Percentiles rank a stretch among this genome's conserved stretches.
These are phyloP conservation scores for Proterorhinus semilunaris DNA, from an alignment of 2,113 vertebrate genomes.

Conservation along the genomic window DNA sequence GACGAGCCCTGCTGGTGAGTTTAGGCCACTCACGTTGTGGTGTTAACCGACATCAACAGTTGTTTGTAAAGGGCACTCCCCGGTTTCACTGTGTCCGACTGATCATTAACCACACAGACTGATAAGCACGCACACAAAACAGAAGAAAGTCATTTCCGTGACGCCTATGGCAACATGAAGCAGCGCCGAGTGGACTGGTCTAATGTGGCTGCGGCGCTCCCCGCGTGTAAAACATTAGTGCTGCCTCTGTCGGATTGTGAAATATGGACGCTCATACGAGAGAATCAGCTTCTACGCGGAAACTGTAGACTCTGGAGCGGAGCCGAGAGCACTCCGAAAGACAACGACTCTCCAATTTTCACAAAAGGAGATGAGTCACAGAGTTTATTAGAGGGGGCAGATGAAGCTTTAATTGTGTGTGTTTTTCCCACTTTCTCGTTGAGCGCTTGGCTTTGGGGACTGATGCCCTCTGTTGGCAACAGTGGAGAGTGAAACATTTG, in stretches of 20 bases:
- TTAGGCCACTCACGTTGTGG: neutral
- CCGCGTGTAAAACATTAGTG: constrained; percentile 5
- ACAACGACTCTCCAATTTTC: neutral
- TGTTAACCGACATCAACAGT: constrained; percentile 22
- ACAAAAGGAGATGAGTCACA: neutral
- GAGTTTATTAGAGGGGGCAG: no score
- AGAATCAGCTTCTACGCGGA: constrained; percentile 1
- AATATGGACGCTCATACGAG: neutral
- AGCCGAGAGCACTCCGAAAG: neutral
- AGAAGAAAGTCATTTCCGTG: no score
- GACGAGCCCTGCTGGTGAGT: no score
- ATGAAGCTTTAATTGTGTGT: no score
- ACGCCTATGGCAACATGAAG: no score
- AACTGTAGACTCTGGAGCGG: neutral
- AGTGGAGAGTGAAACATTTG: no score
- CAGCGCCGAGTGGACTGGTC: no score
- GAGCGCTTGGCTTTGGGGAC: no score
- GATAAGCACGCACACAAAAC: constrained; percentile 39
- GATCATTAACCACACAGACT: constrained; percentile 78
- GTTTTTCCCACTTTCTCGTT: no score
- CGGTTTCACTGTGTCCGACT: constrained; percentile 72
- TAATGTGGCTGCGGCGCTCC: neutral
- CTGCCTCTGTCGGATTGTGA: neutral
- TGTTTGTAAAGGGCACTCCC: constrained; percentile 45
- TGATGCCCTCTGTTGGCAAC: no score